Base-by-base conservation (phyloP, 2,888 invertebrate genomes). In the Sussaba pulchella region DNA sequence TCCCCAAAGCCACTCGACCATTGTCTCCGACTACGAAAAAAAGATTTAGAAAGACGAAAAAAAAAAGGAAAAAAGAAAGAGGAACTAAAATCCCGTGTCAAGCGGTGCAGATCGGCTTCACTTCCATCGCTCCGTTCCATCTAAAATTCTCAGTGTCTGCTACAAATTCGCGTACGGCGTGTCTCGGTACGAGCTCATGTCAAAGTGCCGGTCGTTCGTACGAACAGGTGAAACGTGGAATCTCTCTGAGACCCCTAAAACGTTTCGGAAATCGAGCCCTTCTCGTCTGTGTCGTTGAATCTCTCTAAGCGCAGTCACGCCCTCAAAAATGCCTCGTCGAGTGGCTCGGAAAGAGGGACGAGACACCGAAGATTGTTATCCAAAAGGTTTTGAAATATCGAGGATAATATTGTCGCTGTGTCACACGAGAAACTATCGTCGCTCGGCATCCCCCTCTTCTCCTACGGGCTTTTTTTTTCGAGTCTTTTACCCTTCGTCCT, bases 81-180 rank as follows among this genome's bases (percentile, higher is more conserved):
- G n/a, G n/a, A n/a, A 61, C 63, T 64, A 47, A 70, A 70, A 79
- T 75, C 59, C 24, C 17, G 54, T 10, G 54, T 45, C 39, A 26
- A 36, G 41, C 26, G 41, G 39, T 14, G 45, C 59, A 43, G 66
- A 77, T 80, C 36, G 59, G 41, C 74, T 78, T 5, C 31, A 82
- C 72, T 78, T 83, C 83, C 81, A 66, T 69, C 52, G 78, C 73
- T 82, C 85, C 82, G 84, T 85, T 83, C 85, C 77, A 78, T 85
- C 76, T 5, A 86, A 83, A 45, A 84, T 75, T 86, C 79, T 83
- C 79, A 88, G 86, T 87, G 87, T 88, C 52, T 71, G 0, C 69
- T 57, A n/a, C 57, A 31, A 59, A 61, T 77, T 80, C 66, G 54
- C 71, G 66, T 26, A 14, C 24, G 67, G 52, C 14, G 1, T 19